phyloP scores from a whole-genome alignment of 2,797 vertebrate genomes.

The Pipistrellus pygmaeus region DNA sequence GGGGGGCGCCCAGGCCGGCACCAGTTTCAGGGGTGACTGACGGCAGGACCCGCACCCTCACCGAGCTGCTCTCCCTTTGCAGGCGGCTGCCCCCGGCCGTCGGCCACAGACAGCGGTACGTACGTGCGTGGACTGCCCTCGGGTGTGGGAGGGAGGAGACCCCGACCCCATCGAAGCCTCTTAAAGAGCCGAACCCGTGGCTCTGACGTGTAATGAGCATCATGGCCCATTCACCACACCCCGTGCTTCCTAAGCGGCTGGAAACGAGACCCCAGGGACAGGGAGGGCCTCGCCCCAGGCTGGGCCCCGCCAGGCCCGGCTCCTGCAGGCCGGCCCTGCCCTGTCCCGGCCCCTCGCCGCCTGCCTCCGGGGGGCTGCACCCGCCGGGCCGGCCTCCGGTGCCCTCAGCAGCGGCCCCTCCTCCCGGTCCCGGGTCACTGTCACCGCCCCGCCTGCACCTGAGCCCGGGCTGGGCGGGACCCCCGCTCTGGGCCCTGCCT shows the following conservation, averaged over 20 bases:
- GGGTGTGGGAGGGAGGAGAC: background rate
- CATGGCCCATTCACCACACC: background rate
- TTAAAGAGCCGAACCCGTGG: background rate
- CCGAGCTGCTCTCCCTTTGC: background rate
- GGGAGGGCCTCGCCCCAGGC: background rate
- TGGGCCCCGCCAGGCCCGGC: background rate
- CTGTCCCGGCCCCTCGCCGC: rapidly evolving
- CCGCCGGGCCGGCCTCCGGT: rapidly evolving
- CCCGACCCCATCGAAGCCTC: rapidly evolving
- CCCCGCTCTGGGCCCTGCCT: rapidly evolving
- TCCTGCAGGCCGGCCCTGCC: rapidly evolving
- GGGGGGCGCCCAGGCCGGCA: rapidly evolving
- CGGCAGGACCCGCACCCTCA: background rate
- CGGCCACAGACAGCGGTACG: constrained; percentile 36
- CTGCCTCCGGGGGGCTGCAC: rapidly evolving
- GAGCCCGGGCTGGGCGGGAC: background rate
- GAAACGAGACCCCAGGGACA: background rate
- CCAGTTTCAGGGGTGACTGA: rapidly evolving
- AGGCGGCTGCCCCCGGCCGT: constrained; percentile 44
- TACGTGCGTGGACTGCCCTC: background rate
- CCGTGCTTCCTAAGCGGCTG: background rate
- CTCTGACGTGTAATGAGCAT: background rate
- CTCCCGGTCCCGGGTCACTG: rapidly evolving
- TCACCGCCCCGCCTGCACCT: rapidly evolving
- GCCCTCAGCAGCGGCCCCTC: background rate